Evolutionary conservation across 2,113 vertebrate species (phyloP), one percentile per base, ranked within the genome.

Genomic region (Pelusios castaneus): DNA sequence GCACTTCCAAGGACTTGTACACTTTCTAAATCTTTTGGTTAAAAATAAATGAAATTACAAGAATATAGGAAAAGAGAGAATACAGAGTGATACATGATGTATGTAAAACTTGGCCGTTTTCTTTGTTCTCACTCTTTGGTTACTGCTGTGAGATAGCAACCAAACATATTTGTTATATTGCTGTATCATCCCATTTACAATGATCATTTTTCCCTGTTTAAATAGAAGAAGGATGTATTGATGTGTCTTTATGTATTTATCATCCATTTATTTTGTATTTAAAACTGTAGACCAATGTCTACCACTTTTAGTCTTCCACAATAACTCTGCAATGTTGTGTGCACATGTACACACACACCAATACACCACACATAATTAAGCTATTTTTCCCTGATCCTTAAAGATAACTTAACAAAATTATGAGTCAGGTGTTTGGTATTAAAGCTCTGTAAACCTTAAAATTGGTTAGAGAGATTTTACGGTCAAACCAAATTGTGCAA

Each of bases 101-200:
- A 75, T 38, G 21, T 19, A 63, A 63, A 60, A n/a, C 21, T 43
- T 75, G 38, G 38, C 19, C 41, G 31, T 55, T 34, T 51, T 87
- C 0, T 82, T 92, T 85, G 27, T 60, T 85, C 12, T 84, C 82
- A 73, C 38, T 84, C 45, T 91, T 91, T 91, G 85, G 84, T 87
- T 83, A 81, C 81, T 76, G 76, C 87, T 94, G 79, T 85, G 92
- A 92, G 81, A 92, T 14, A 96, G 81, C 84, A 95, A 88, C 27
- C 34, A 25, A 82, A 79, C 51, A 84, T 88, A 96, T 96, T 97
- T 94, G 85, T 91, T 95, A 60, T 70, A 93, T 70, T 85, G 76
- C 82, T 90, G 55, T 1, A 10, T 87, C 95, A 96, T 90, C 52
- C 83, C 47, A 82, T 96, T 96, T 96, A 60, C 88, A 94, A 7